A percentile compares a stretch with the other conserved stretches of the same genome.
Conservation (phyloP, 2,797 vertebrate genomes). For the Botia almorhae region DNA sequence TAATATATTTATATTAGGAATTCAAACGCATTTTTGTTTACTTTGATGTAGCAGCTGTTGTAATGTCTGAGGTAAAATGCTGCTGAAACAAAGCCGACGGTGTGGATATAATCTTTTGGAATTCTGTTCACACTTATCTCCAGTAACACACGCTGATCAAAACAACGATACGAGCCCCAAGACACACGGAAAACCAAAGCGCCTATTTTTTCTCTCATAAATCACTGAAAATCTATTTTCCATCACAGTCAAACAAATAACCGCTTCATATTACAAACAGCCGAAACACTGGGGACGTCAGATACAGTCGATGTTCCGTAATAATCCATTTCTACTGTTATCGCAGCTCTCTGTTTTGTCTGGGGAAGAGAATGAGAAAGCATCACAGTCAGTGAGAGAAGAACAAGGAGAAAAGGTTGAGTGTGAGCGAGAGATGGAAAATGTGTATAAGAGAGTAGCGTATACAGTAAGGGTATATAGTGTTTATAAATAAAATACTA, state of each 20-base stretch:
- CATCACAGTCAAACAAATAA: conserved; percentile 40
- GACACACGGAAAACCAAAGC: conserved; percentile 25
- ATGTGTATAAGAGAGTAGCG: too few relatives aligned
- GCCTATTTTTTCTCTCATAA: conserved; percentile 20
- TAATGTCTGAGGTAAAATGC: too few relatives aligned
- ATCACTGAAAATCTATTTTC: conserved; percentile 39
- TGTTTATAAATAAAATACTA: too few relatives aligned
- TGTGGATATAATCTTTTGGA: conserved; percentile 7
- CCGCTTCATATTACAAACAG: conserved; percentile 32
- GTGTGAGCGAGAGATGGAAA: too few relatives aligned
- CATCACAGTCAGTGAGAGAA: not conserved
- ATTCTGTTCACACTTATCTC: conserved; percentile 9
- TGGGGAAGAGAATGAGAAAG: not conserved
- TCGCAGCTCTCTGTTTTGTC: conserved; percentile 17
- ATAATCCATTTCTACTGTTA: conserved; percentile 25
- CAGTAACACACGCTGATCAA: conserved; percentile 30
- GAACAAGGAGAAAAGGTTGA: too few relatives aligned
- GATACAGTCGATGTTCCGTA: conserved; percentile 14
- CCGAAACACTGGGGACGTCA: conserved; percentile 14
- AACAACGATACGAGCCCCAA: conserved; percentile 22
- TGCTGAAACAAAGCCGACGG: not conserved
- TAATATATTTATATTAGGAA: too few relatives aligned
- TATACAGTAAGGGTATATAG: too few relatives aligned
- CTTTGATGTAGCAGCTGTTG: too few relatives aligned
- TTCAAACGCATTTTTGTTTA: too few relatives aligned